These are phyloP conservation scores for Eidolon helvum DNA, from an alignment of 2,113 vertebrate genomes.

Conservation along the genomic window DNA sequence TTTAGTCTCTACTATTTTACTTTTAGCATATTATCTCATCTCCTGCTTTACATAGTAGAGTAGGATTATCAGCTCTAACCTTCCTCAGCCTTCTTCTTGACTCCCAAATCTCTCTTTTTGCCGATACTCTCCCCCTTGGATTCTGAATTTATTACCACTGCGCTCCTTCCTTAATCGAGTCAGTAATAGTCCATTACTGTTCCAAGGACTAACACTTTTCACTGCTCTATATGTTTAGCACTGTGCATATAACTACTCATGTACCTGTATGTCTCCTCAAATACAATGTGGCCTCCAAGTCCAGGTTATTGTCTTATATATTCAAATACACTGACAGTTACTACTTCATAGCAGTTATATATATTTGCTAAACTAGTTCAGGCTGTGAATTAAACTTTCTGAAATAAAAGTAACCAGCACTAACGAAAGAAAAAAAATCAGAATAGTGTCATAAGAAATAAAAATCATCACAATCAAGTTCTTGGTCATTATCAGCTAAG, in stretches of 20 bases:
- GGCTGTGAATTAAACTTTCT: constrained; percentile 1
- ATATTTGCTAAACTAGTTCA: constrained; percentile 10
- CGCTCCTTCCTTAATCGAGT: neutral
- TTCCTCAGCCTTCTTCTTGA: neutral
- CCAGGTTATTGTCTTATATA: neutral
- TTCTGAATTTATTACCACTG: neutral
- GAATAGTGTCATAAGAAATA: neutral
- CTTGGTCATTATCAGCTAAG: neutral
- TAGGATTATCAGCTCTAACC: neutral
- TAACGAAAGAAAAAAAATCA: neutral
- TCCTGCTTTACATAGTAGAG: neutral
- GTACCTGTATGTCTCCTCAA: neutral
- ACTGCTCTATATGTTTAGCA: neutral
- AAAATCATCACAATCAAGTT: neutral
- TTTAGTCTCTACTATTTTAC: neutral
- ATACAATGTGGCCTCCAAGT: neutral
- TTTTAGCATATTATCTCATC: neutral
- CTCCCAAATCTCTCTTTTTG: neutral
- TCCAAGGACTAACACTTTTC: neutral
- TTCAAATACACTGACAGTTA: neutral
- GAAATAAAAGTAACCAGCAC: constrained; percentile 4
- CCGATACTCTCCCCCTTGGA: neutral
- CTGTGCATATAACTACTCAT: neutral
- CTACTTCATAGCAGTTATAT: neutral
- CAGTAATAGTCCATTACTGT: neutral